phyloP scores from a whole-genome alignment of 1,140 invertebrate species.

The Brachionus asplanchnoidis region DNA sequence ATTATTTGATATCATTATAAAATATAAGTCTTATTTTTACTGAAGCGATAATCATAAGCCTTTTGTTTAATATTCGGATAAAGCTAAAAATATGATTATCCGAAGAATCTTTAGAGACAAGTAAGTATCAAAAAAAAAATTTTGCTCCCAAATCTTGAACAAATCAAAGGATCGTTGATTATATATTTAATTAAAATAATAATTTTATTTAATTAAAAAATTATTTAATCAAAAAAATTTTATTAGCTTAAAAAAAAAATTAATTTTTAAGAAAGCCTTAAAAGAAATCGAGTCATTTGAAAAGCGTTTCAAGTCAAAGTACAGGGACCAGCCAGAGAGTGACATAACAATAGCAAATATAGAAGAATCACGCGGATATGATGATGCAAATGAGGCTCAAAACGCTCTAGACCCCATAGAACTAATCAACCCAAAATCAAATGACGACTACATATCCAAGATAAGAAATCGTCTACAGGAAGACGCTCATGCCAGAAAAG shows the following conservation, averaged over 20 bases:
- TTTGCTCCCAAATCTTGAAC: no score
- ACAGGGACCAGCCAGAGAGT: conserved; percentile 6
- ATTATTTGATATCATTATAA: no score
- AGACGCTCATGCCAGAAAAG: conserved; percentile 51
- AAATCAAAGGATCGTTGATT: no score
- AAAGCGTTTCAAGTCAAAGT: conserved; percentile 2
- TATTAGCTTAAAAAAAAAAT: neutral
- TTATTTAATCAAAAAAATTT: no score
- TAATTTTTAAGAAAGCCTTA: conserved; percentile 17
- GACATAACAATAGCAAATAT: conserved; percentile 20
- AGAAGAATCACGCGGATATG: conserved; percentile 38
- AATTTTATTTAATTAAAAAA: no score
- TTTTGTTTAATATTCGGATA: no score
- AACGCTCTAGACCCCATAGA: conserved; percentile 42
- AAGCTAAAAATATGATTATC: no score
- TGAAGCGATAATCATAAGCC: no score
- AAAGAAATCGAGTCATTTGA: conserved; percentile 35
- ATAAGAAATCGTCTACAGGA: conserved; percentile 54
- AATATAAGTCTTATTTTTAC: no score
- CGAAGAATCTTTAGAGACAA: no score
- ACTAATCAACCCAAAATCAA: conserved; percentile 48
- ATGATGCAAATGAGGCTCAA: conserved; percentile 43
- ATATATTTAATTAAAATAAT: no score
- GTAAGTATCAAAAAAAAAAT: no score
- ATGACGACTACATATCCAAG: conserved; percentile 55